phyloP scores from a whole-genome alignment of 2,888 invertebrate genomes.

The Apantesis nais region DNA sequence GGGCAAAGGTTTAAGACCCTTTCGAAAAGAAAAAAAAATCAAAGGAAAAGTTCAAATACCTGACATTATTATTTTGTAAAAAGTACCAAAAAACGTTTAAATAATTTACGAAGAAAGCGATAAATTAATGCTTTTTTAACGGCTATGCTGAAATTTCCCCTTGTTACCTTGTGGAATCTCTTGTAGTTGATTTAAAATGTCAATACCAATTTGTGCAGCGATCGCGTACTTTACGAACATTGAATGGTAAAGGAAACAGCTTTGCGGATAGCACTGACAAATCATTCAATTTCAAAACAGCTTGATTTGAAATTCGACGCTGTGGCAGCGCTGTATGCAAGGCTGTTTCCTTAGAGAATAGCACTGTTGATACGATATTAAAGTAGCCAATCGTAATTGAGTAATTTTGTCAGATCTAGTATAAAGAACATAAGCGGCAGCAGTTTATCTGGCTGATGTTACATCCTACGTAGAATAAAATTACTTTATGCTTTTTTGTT shows the following conservation, averaged over 20 bases:
- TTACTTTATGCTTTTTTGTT: too few species aligned
- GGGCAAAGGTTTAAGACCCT: slow-evolving; percentile 32
- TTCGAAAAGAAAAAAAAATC: slow-evolving; percentile 32
- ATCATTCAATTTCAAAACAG: neutral
- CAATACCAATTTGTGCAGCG: slow-evolving; percentile 25
- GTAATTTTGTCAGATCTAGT: neutral
- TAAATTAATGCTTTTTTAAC: slow-evolving; percentile 57
- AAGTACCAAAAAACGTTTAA: slow-evolving; percentile 34
- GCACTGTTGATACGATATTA: too few species aligned
- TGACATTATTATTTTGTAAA: slow-evolving; percentile 29
- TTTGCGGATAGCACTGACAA: neutral
- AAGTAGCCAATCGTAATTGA: neutral
- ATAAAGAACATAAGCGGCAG: neutral
- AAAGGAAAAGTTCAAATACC: slow-evolving; percentile 36
- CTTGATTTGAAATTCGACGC: neutral
- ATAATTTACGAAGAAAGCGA: slow-evolving; percentile 44
- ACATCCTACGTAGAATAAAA: too few species aligned
- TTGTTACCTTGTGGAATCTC: slow-evolving; percentile 52
- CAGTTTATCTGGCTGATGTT: neutral
- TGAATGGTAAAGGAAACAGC: too few species aligned
- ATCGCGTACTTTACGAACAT: slow-evolving; percentile 22
- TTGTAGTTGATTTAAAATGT: slow-evolving; percentile 37
- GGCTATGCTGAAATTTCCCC: slow-evolving; percentile 43
- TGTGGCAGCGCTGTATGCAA: too few species aligned
- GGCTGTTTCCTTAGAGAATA: too few species aligned